Evolutionary conservation across 2,888 invertebrate genomes (phyloP).

Genomic region (Apomyelois bistriatella): DNA sequence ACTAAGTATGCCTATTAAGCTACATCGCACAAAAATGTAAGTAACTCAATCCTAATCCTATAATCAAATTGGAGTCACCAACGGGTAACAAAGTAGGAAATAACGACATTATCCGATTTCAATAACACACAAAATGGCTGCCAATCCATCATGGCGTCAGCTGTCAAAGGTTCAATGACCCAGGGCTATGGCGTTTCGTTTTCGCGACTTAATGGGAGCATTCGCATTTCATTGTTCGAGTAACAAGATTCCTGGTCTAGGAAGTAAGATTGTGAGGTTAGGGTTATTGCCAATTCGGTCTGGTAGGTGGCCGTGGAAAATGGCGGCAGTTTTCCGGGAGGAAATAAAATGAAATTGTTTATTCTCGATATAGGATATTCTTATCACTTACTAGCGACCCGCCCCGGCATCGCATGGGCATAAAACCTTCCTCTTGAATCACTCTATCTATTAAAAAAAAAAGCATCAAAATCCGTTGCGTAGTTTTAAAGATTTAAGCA

Average conservation of each 20-base stretch:
- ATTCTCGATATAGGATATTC: too few relatives aligned
- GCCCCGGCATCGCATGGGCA: too few relatives aligned
- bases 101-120: slow-evolving; percentile 7
- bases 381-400: too few relatives aligned
- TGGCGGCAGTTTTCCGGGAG: slow-evolving; percentile 17
- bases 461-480: too few relatives aligned
- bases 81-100: slow-evolving; percentile 1
- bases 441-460: too few relatives aligned
- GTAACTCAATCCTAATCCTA: too few relatives aligned
- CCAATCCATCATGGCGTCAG: slow-evolving; percentile 10
- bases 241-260: slow-evolving; percentile 57
- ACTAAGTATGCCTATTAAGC: too few relatives aligned
- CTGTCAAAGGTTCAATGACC: slow-evolving; percentile 50
- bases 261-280: slow-evolving; percentile 42
- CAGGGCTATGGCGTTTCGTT: slow-evolving; percentile 55
- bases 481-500: too few relatives aligned
- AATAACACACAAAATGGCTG: slow-evolving; percentile 5
- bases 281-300: slow-evolving; percentile 17
- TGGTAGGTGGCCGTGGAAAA: slow-evolving; percentile 18
- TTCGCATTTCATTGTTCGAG: slow-evolving; percentile 70
- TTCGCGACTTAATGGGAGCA: slow-evolving; percentile 66
- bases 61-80: too few relatives aligned
- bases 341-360: not conserved
- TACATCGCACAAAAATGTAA: too few relatives aligned
- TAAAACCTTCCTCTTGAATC: too few relatives aligned